These are phyloP conservation scores for Stenchaetothrips biformis DNA, from an alignment of 2,888 invertebrate species.

Conservation along the genomic window DNA sequence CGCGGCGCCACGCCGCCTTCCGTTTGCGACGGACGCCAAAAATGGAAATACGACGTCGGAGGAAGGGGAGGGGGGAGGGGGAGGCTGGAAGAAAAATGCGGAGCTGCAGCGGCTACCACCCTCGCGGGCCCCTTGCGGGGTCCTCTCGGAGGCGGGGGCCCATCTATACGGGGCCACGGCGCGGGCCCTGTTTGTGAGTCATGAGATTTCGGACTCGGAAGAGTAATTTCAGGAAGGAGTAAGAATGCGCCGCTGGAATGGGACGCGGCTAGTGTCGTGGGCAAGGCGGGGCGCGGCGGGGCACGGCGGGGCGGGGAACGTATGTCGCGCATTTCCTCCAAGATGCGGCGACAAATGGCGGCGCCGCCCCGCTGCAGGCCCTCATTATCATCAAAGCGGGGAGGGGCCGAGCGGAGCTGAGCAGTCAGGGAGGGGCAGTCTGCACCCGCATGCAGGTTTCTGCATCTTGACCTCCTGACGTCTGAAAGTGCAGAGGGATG, in stretches of 20 bases:
- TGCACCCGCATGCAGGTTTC: no score
- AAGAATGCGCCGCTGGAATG: background rate
- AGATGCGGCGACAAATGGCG: background rate
- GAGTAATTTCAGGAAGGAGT: conserved; percentile 18
- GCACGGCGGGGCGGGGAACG: background rate
- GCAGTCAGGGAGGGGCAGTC: background rate
- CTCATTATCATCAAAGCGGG: background rate
- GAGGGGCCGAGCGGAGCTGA: background rate
- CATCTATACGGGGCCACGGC: background rate
- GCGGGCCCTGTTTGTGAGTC: conserved; percentile 11
- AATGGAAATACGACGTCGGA: conserved; percentile 11
- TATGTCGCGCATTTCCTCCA: conserved; percentile 6
- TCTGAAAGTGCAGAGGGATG: no score
- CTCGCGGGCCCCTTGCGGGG: background rate
- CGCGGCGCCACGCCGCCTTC: background rate
- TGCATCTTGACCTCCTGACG: no score
- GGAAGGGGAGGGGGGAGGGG: background rate
- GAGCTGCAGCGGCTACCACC: background rate
- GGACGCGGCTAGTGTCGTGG: background rate
- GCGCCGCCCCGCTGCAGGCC: background rate
- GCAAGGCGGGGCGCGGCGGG: background rate
- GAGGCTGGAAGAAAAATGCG: background rate
- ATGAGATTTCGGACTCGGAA: conserved; percentile 19
- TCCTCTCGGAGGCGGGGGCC: background rate
- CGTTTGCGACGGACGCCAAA: conserved; percentile 19